A percentile compares a stretch with the other conserved stretches of the same genome.
Conservation (phyloP, 2,888 invertebrate genomes). For the Cinara cedri region DNA sequence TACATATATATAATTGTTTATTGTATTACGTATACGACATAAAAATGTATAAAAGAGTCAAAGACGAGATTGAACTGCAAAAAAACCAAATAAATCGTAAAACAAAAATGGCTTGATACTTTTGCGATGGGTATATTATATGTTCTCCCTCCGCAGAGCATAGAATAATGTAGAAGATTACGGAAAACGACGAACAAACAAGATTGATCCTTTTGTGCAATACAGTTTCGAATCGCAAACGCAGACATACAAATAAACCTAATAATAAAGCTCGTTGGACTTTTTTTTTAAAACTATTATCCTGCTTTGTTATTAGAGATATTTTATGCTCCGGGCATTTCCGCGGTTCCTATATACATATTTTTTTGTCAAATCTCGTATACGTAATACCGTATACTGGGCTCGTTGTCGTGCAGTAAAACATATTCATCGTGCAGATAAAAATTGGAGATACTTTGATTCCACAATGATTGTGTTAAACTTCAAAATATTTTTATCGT, state of each 20-base stretch:
- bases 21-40: no score
- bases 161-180: neutral
- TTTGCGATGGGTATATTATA: conserved; percentile 12
- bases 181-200: conserved; percentile 41
- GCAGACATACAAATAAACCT: conserved; percentile 38
- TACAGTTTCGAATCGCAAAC: conserved; percentile 8
- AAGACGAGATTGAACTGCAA: conserved; percentile 21
- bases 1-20: no score
- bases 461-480: no score
- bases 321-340: neutral
- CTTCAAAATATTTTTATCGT: no score
- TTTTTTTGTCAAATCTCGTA: no score
- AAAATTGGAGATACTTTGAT: no score
- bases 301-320: conserved; percentile 16
- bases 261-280: conserved; percentile 38
- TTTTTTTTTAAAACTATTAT: conserved; percentile 20
- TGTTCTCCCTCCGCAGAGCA: conserved; percentile 15
- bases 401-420: no score
- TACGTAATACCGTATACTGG: no score
- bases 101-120: neutral
- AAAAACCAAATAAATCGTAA: conserved; percentile 31
- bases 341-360: no score
- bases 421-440: no score
- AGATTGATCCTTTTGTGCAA: conserved; percentile 45
- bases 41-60: neutral